phyloP scores from a whole-genome alignment of 2,888 invertebrate species.

The Tetragnatha montana region DNA sequence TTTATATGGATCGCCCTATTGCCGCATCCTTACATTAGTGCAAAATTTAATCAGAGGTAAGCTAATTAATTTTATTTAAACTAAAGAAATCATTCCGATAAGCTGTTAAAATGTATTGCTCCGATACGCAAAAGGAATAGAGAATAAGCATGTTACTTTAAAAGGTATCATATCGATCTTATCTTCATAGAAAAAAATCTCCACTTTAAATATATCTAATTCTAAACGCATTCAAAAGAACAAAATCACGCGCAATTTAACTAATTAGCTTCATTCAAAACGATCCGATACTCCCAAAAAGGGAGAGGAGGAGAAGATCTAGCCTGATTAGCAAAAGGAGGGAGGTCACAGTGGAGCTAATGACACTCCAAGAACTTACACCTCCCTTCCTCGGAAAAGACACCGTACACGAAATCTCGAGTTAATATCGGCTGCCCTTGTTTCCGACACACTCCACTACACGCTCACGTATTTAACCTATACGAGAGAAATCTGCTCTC shows the following conservation, averaged over 20 bases:
- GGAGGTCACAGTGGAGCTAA: conserved; percentile 4
- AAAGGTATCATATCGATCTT: too few species aligned
- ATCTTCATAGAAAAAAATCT: too few species aligned
- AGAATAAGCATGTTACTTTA: too few species aligned
- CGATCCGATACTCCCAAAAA: neutral
- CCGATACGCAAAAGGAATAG: too few species aligned
- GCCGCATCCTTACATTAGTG: too few species aligned
- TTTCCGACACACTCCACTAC: conserved; percentile 67
- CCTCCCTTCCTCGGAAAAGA: conserved; percentile 42
- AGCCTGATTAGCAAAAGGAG: conserved; percentile 6
- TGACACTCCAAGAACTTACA: conserved; percentile 35
- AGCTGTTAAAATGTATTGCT: too few species aligned
- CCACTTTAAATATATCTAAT: too few species aligned
- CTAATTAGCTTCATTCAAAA: neutral
- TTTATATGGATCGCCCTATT: too few species aligned
- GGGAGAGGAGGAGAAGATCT: neutral
- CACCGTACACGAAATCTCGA: conserved; percentile 28
- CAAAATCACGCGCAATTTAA: neutral
- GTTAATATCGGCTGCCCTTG: conserved; percentile 69
- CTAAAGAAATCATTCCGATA: too few species aligned
- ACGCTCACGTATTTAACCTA: conserved; percentile 69
- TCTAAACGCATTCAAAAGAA: too few species aligned
- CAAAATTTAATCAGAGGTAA: too few species aligned
- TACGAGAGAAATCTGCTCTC: conserved; percentile 60
- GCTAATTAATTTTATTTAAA: too few species aligned